Evolutionary conservation across 2,888 invertebrate genomes (phyloP).

Genomic region (Spodoptera littoralis): DNA sequence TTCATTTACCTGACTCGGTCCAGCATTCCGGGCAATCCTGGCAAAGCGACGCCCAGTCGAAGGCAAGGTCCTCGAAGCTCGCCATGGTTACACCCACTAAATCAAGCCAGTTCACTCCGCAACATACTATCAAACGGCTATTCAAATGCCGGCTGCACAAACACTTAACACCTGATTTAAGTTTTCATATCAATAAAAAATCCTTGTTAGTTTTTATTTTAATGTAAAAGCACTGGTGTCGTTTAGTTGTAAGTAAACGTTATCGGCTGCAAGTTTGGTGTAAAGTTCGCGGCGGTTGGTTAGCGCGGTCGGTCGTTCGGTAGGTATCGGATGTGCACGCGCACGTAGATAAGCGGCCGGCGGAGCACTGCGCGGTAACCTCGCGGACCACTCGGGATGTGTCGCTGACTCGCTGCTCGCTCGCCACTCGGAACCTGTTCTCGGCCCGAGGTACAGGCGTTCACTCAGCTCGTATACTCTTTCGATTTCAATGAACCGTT

Average conservation of each 20-base stretch:
- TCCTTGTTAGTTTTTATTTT: slow-evolving; percentile 33
- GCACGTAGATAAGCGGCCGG: slow-evolving; percentile 80
- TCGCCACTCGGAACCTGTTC: slow-evolving; percentile 81
- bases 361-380: slow-evolving; percentile 81
- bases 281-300: slow-evolving; percentile 66
- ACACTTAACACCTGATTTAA: slow-evolving; percentile 70
- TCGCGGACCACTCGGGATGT: slow-evolving; percentile 79
- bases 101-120: slow-evolving; percentile 69
- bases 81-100: slow-evolving; percentile 86
- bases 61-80: slow-evolving; percentile 90
- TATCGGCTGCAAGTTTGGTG: slow-evolving; percentile 53
- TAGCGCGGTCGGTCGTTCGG: slow-evolving; percentile 59
- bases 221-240: slow-evolving; percentile 49
- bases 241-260: slow-evolving; percentile 63
- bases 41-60: slow-evolving; percentile 91
- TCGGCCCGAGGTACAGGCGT: slow-evolving; percentile 69
- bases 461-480: slow-evolving; percentile 76
- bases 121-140: slow-evolving; percentile 69
- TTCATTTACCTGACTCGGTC: slow-evolving; percentile 89
- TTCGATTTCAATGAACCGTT: slow-evolving; percentile 88
- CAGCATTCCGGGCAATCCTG: slow-evolving; percentile 90
- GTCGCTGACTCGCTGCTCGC: slow-evolving; percentile 68
- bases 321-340: slow-evolving; percentile 70
- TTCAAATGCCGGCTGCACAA: slow-evolving; percentile 67
- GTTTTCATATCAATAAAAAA: slow-evolving; percentile 36